These are phyloP conservation scores for Nysson spinosus DNA, from an alignment of 2,888 invertebrate genomes.

Conservation along the genomic window DNA sequence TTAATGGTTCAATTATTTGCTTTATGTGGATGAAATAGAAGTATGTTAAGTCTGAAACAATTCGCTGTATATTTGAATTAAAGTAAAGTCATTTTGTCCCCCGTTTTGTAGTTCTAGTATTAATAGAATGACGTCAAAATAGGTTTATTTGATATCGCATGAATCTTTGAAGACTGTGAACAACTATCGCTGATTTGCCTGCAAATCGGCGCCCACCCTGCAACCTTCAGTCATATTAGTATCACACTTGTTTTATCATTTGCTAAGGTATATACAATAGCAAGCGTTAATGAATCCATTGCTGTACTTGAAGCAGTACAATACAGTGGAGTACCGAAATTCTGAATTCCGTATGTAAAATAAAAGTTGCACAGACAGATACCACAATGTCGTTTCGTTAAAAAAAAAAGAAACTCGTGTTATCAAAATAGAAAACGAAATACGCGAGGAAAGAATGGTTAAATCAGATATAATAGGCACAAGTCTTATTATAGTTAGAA, in stretches of 20 bases:
- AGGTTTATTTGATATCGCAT: no score
- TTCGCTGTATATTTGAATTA: not conserved
- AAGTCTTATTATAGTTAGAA: slow-evolving; percentile 20
- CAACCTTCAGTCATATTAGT: slow-evolving; percentile 55
- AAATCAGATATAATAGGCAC: slow-evolving; percentile 20
- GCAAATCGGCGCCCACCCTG: slow-evolving; percentile 63
- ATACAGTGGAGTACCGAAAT: slow-evolving; percentile 45
- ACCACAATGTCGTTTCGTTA: slow-evolving; percentile 13
- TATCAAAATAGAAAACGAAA: slow-evolving; percentile 5
- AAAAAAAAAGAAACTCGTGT: slow-evolving; percentile 7
- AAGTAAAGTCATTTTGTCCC: no score
- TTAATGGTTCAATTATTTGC: no score
- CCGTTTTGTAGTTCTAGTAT: no score
- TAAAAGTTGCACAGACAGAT: slow-evolving; percentile 10
- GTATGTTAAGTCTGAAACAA: no score
- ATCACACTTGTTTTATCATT: slow-evolving; percentile 60
- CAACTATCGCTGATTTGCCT: slow-evolving; percentile 55
- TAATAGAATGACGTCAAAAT: no score
- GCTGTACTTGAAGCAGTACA: slow-evolving; percentile 43
- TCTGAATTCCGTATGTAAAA: slow-evolving; percentile 29
- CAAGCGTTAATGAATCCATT: slow-evolving; percentile 31
- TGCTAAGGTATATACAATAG: slow-evolving; percentile 53
- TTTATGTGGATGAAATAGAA: no score
- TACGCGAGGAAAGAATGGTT: not conserved
- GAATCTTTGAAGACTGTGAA: no score